Percentiles rank a stretch among this genome's conserved stretches.
Evolutionary conservation across 2,888 invertebrate genomes (phyloP).

Genomic region (Acleris emargana): DNA sequence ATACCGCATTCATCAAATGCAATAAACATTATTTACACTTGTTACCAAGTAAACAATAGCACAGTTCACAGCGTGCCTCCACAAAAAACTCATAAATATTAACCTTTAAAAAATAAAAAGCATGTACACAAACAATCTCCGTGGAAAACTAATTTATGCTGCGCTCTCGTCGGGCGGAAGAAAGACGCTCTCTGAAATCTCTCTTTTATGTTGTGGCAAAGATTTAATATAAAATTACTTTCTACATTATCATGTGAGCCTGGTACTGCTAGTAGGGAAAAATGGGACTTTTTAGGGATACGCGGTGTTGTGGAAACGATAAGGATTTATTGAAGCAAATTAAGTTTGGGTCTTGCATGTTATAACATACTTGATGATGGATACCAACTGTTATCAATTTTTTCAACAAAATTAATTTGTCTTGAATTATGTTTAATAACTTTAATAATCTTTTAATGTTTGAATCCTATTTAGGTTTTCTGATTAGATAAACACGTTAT

Average conservation of each 20-base stretch:
- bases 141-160: constrained; percentile 81
- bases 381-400: too few relatives aligned
- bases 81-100: constrained; percentile 75
- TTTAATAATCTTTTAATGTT: too few relatives aligned
- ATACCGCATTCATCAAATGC: not conserved
- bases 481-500: too few relatives aligned
- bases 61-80: constrained; percentile 40
- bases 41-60: constrained; percentile 40
- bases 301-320: not conserved
- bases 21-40: constrained; percentile 7
- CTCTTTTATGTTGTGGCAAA: constrained; percentile 78
- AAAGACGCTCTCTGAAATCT: constrained; percentile 64
- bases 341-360: too few relatives aligned
- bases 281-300: constrained; percentile 11
- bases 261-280: constrained; percentile 56
- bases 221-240: constrained; percentile 82
- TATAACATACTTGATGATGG: too few relatives aligned
- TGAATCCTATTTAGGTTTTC: too few relatives aligned
- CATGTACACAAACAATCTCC: constrained; percentile 75
- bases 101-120: constrained; percentile 68
- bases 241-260: constrained; percentile 76
- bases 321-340: too few relatives aligned
- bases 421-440: too few relatives aligned
- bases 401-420: too few relatives aligned
- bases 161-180: constrained; percentile 64